Base-by-base conservation (phyloP, 2,797 vertebrate genomes). In the Sebastiscus albofasciatus region DNA sequence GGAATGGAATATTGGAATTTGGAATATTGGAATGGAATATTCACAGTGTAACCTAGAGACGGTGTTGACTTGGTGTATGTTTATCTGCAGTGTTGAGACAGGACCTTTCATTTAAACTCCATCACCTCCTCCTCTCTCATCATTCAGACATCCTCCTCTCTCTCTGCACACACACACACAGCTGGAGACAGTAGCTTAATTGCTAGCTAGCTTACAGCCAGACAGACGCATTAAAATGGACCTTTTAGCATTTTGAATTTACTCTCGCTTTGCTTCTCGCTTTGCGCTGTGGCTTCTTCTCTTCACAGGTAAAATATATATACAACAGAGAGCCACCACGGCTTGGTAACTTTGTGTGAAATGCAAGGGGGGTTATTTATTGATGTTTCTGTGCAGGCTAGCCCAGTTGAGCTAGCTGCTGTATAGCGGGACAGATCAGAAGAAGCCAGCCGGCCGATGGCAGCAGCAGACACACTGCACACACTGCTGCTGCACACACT, bases 371-470 rank as follows among this genome's bases (percentile, higher is more conserved):
- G 39, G 13, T 16, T 42, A 16, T 14, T 82, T 87, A 31, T 74
- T 75, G 80, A 22, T 68, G 91, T 83, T 87, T 79, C 73, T 66
- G 84, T 39, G 79, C 81, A 75, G 88, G 90, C 75, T 93, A 94
- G 87, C 87, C 87, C 1, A 22, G 71, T 0, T 86, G 69, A 86
- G 93, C 92, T 94, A 94, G 85, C 93, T 78, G 84, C 64, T 39
- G 36, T 39, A 39, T 39, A 92, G 91, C 91, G 91, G 93, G 93
- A 94, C 92, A 86, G 87, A 80, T 79, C 78, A 77, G 68, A 26
- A 5, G 36, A 39, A 86, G 62, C 22, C 75, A 76, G 85, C 87
- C 80, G 72, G 82, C 86, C 81, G 80, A 72, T 82, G 81, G 87
- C 81, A 75, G 78, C 39, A 42, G 36, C 36, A 39, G 42, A 31